phyloP scores from a whole-genome alignment of 2,888 invertebrate genomes.

The Xanthostigma xanthostigma region DNA sequence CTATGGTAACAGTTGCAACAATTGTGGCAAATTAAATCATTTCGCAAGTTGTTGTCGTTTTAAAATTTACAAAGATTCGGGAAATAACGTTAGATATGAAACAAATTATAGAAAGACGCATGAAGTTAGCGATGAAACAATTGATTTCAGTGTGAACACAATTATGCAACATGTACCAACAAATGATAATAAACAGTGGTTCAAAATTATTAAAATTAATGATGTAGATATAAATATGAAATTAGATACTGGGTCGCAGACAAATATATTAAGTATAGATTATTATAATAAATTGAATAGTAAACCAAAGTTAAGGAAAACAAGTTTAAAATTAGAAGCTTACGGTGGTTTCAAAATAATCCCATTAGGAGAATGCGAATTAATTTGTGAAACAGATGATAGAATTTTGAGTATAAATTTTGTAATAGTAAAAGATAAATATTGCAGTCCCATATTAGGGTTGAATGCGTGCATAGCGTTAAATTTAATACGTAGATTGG shows the following conservation, averaged over 20 bases:
- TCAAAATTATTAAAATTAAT: constrained; percentile 6
- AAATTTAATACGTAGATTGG: constrained; percentile 3
- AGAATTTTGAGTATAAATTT: constrained; percentile 11
- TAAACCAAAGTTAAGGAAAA: neutral
- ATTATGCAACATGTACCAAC: neutral
- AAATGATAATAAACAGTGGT: constrained; percentile 5
- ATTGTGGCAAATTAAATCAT: constrained; percentile 10
- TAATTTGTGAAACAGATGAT: neutral
- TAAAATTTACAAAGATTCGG: too few relatives aligned
- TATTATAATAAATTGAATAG: neutral
- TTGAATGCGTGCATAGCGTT: constrained; percentile 12
- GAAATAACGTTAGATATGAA: too few relatives aligned
- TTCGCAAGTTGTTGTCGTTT: constrained; percentile 11
- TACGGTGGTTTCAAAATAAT: neutral
- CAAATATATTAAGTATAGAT: neutral
- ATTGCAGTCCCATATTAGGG: constrained; percentile 4
- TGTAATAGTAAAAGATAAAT: constrained; percentile 9
- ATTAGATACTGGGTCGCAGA: constrained; percentile 7
- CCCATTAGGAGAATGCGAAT: neutral
- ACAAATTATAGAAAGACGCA: too few relatives aligned
- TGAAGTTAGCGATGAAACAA: too few relatives aligned
- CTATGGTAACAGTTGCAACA: constrained; percentile 10
- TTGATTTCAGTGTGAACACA: too few relatives aligned
- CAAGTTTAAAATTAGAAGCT: neutral
- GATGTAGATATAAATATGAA: constrained; percentile 4